Evolutionary conservation across 2,888 invertebrate species (phyloP).

Genomic region (Dasysyrphus tricinctus): DNA sequence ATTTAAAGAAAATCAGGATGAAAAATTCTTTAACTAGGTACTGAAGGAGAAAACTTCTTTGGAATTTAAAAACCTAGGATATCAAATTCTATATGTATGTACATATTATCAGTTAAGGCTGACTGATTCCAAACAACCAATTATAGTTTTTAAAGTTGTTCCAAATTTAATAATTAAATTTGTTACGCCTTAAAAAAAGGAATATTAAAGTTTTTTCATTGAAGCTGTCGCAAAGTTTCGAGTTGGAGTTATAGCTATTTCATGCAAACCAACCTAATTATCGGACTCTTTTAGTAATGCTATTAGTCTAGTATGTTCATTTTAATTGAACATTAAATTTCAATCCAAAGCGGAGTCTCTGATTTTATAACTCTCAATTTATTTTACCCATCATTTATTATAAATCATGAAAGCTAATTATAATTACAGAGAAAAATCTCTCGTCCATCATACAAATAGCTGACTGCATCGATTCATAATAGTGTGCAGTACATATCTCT

Average conservation of each 20-base stretch:
- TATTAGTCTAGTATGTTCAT: neutral
- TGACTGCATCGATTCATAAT: slow-evolving; percentile 52
- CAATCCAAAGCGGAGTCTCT: neutral
- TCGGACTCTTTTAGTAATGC: neutral
- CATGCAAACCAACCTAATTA: neutral
- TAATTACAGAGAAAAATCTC: slow-evolving; percentile 47
- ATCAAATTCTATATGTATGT: no score
- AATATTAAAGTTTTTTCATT: neutral
- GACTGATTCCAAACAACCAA: no score
- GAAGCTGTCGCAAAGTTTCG: neutral
- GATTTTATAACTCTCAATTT: neutral
- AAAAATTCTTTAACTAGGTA: neutral
- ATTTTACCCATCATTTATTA: neutral
- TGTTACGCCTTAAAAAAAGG: no score
- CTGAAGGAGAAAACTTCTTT: neutral
- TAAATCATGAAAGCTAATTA: slow-evolving; percentile 31
- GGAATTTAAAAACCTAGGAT: neutral
- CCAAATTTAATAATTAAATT: no score
- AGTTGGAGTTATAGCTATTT: neutral
- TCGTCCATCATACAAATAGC: slow-evolving; percentile 21
- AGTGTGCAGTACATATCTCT: slow-evolving; percentile 13
- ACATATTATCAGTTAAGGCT: no score
- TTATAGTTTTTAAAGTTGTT: no score
- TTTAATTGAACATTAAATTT: neutral
- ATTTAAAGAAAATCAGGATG: neutral